phyloP scores from a whole-genome alignment of 2,113 vertebrate genomes.

The Aleadryas rufinucha region DNA sequence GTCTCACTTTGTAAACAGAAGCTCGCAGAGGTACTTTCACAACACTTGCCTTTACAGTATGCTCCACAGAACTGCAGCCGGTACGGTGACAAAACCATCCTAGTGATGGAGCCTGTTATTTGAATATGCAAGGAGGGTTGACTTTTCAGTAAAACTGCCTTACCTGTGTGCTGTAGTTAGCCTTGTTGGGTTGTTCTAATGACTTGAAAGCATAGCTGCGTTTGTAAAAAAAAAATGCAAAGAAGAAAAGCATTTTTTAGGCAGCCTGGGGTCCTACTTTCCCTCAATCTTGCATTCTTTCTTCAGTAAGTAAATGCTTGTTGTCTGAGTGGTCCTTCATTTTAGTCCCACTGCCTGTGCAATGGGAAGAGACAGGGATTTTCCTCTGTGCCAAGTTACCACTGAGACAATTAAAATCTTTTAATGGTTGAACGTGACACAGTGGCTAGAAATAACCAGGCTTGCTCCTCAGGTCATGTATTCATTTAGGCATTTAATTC shows the following conservation, averaged over 20 bases:
- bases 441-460: not conserved
- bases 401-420: not conserved
- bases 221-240: not conserved
- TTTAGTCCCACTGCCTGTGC: not conserved
- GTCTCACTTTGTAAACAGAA: slow-evolving; percentile 65
- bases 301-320: not conserved
- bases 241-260: not conserved
- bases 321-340: not conserved
- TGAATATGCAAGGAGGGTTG: not conserved
- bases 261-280: not conserved
- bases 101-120: not conserved
- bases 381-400: not conserved
- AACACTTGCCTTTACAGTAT: not conserved
- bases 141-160: not conserved
- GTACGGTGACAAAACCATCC: not conserved
- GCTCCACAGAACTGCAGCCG: not conserved
- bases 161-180: not conserved
- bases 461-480: not conserved
- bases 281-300: not conserved
- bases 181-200: not conserved
- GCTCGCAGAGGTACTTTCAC: slow-evolving; percentile 35
- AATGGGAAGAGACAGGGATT: not conserved
- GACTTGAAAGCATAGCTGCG: not conserved
- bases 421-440: not conserved
- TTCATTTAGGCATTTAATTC: not conserved